A percentile compares a stretch with the other conserved stretches of the same genome.
Conservation (phyloP, 2,797 vertebrate genomes). For the Myotis findleyi region DNA sequence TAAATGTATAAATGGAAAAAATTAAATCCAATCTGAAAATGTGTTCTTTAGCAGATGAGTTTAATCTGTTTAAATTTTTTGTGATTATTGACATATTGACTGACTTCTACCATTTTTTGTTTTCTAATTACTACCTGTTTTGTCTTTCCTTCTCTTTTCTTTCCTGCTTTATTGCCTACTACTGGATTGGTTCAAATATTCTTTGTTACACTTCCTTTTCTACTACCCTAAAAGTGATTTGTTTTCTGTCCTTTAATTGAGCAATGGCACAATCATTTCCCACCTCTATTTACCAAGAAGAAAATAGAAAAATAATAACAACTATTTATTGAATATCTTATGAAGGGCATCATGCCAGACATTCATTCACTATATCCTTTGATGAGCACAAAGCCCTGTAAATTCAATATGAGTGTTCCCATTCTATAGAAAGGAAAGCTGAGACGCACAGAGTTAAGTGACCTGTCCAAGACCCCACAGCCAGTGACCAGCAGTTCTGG, state of each 20-base stretch:
- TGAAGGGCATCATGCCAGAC: neutral
- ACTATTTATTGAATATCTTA: neutral
- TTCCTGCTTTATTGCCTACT: neutral
- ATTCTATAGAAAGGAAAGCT: neutral
- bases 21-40: neutral
- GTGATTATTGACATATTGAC: neutral
- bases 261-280: neutral
- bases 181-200: neutral
- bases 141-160: neutral
- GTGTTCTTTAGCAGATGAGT: neutral
- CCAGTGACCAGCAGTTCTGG: neutral
- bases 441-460: neutral
- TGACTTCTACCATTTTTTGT: neutral
- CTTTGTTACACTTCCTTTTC: neutral
- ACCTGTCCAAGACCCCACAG: neutral
- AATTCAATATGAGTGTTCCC: neutral
- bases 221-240: neutral
- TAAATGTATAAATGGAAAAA: neutral
- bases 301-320: neutral
- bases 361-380: neutral
- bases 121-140: neutral
- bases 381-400: neutral
- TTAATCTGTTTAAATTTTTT: neutral
- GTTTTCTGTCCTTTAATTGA: neutral
- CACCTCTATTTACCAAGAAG: neutral